Evolutionary conservation across 2,797 vertebrate genomes (phyloP).

Genomic region (Novumbra hubbsi): DNA sequence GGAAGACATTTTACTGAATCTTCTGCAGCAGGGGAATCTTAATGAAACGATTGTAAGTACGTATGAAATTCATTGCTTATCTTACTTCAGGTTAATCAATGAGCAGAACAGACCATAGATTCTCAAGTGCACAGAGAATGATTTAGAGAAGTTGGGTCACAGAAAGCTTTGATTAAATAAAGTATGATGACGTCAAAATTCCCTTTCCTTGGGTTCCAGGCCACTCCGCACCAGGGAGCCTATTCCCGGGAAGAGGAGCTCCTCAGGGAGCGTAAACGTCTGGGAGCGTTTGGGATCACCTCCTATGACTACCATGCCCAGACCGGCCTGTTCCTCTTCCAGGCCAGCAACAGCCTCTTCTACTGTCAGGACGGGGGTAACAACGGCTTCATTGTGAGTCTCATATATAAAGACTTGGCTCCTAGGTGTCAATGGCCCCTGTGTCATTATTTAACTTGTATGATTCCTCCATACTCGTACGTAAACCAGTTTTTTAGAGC

Average conservation of each 20-base stretch:
- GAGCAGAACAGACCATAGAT: too few relatives aligned
- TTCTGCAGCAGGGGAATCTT: too few relatives aligned
- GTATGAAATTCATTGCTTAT: too few relatives aligned
- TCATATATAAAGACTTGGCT: background rate
- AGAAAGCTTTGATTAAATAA: background rate
- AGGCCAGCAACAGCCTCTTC: slow-evolving; percentile 98
- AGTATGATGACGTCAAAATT: background rate
- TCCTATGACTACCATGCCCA: slow-evolving; percentile 94
- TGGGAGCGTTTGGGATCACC: slow-evolving; percentile 95
- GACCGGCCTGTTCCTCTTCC: slow-evolving; percentile 96
- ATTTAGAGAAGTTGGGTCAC: too few relatives aligned
- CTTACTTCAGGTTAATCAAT: too few relatives aligned
- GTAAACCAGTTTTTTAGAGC: background rate
- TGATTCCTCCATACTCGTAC: too few relatives aligned
- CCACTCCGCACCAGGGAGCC: slow-evolving; percentile 92
- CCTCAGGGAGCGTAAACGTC: slow-evolving; percentile 89
- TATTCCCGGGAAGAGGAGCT: slow-evolving; percentile 96
- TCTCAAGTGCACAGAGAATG: too few relatives aligned
- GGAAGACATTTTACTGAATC: background rate
- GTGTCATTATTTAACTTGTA: too few relatives aligned
- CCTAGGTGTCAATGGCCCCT: too few relatives aligned
- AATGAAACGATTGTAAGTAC: too few relatives aligned
- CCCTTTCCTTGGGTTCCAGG: slow-evolving; percentile 65
- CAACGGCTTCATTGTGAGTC: slow-evolving; percentile 94
- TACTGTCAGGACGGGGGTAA: slow-evolving; percentile 93